These are phyloP conservation scores for Cynaeus angustus DNA, from an alignment of 2,888 invertebrate species.

Conservation along the genomic window DNA sequence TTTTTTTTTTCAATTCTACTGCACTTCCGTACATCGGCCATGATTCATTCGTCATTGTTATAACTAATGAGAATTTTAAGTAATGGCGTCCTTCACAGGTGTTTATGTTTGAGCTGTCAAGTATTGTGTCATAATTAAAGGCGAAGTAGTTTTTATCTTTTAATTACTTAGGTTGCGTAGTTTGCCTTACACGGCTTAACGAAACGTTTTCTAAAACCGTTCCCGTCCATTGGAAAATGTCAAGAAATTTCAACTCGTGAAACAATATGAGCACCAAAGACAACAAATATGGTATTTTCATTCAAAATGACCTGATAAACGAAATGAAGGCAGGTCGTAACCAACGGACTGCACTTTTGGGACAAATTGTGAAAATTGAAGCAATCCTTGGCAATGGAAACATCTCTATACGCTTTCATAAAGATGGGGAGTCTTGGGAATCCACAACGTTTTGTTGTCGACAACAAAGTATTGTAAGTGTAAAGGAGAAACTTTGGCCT, in stretches of 20 bases:
- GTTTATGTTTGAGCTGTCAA: slow-evolving; percentile 43
- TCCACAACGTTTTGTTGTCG: slow-evolving; percentile 64
- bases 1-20: background rate
- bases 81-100: slow-evolving; percentile 33
- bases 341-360: slow-evolving; percentile 67
- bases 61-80: slow-evolving; percentile 24
- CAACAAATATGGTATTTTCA: slow-evolving; percentile 63
- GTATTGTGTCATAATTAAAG: slow-evolving; percentile 30
- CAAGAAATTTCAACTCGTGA: slow-evolving; percentile 6
- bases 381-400: slow-evolving; percentile 55
- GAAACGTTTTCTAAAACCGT: background rate
- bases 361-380: slow-evolving; percentile 68
- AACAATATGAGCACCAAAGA: slow-evolving; percentile 56
- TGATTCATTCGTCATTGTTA: slow-evolving; percentile 22
- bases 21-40: background rate
- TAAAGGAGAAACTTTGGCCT: slow-evolving; percentile 71
- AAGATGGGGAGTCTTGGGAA: slow-evolving; percentile 67
- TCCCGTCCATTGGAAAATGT: slow-evolving; percentile 38
- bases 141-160: slow-evolving; percentile 17
- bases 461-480: slow-evolving; percentile 60
- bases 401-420: slow-evolving; percentile 65
- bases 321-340: slow-evolving; percentile 53
- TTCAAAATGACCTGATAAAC: slow-evolving; percentile 61
- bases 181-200: background rate
- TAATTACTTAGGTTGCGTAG: slow-evolving; percentile 27